These are phyloP conservation scores for Alloplasta piceator DNA, from an alignment of 2,888 invertebrate species.

Conservation along the genomic window DNA sequence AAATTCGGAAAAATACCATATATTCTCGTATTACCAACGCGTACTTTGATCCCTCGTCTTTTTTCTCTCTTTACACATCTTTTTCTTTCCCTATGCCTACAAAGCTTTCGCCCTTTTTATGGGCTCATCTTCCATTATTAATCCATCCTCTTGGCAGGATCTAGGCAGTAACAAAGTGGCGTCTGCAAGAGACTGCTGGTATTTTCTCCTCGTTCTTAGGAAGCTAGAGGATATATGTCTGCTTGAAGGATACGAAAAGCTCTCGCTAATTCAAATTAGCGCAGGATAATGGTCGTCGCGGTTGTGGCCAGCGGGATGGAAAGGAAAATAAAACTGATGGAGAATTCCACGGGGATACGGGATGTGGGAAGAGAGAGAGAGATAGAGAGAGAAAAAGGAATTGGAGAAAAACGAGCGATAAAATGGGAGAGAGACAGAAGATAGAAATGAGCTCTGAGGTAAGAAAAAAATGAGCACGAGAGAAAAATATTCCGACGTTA, in stretches of 20 bases:
- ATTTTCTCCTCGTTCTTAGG: conserved; percentile 26
- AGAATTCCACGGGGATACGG: not conserved
- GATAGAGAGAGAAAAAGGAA: conserved; percentile 13
- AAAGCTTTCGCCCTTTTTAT: conserved; percentile 16
- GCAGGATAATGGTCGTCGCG: conserved; percentile 52
- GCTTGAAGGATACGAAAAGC: conserved; percentile 25
- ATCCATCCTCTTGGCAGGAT: conserved; percentile 54
- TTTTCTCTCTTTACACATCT: not conserved
- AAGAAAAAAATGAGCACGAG: conserved; percentile 2
- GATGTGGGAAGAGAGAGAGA: conserved; percentile 18
- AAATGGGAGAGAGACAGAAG: conserved; percentile 11
- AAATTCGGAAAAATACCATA: too few species aligned
- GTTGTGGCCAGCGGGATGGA: conserved; percentile 38
- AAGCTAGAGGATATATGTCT: conserved; percentile 1
- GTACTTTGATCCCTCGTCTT: not conserved
- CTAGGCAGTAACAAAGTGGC: conserved; percentile 55
- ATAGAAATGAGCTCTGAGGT: not conserved
- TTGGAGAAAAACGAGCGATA: not conserved
- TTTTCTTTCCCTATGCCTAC: not conserved
- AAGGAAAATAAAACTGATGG: conserved; percentile 61
- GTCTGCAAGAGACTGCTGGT: not conserved
- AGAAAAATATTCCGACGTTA: conserved; percentile 7
- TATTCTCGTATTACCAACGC: not conserved
- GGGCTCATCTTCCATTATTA: conserved; percentile 55
- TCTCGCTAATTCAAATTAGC: conserved; percentile 60